Evolutionary conservation across 2,113 vertebrate genomes (phyloP), one percentile per base, ranked within the genome.

Genomic region (Sylvia atricapilla): DNA sequence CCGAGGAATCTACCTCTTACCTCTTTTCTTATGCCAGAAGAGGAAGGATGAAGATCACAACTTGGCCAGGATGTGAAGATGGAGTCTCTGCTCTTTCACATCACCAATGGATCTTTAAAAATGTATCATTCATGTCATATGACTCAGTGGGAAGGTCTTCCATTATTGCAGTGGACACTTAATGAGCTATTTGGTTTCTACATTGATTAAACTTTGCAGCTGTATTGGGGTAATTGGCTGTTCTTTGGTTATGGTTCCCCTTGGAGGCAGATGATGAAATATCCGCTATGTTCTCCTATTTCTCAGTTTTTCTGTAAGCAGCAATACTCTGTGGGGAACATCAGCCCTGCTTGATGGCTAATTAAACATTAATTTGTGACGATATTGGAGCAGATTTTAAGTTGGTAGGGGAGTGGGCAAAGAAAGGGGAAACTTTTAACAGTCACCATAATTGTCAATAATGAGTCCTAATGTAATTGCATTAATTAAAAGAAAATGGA

Each of bases 281-380:
- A 68, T 41, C 74, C 0, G 0, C 28, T 89, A 43, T 22, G 37
- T 95, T 68, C 72, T 90, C 72, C 58, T 75, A 62, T 76, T 75
- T 92, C 84, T 84, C 55, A 21, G n/a, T 67, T 93, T 84, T 94
- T 91, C 58, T 77, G 52, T 59, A 53, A 93, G 89, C 73, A 84
- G 87, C 78, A 89, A 72, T 90, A 37, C 80, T 91, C 83, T 89
- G 69, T 2, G 3, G 95, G 77, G 87, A 89, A 43, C 52, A 89
- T 91, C 92, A 80, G 73, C 78, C 93, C 84, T 76, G 68, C 68
- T 91, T 88, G 94, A 95, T 94, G 84, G 79, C 93, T 97, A 97
- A 97, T 97, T 97, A 95, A 95, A 94, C 88, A 66, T 90, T 93
- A 96, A 95, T 96, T 95, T 92, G 60, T 87, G 90, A 86, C 0